Conservation (phyloP, 2,888 invertebrate genomes). For the Julus scandinavius region DNA sequence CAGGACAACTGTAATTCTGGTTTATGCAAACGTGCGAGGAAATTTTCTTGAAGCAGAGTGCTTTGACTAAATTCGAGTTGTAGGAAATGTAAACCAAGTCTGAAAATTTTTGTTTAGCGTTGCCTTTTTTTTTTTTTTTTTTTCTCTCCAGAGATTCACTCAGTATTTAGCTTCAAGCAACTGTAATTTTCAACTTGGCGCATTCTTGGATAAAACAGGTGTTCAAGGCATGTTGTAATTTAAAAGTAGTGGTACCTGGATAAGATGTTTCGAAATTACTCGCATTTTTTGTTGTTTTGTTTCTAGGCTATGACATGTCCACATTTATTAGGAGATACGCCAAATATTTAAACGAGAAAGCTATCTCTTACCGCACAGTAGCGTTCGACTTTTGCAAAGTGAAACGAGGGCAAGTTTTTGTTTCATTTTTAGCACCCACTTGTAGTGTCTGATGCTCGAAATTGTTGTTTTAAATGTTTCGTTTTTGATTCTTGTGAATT, state of each 20-base stretch:
- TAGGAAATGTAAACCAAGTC: too few species aligned
- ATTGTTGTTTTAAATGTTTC: background rate
- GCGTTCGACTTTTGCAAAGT: slow-evolving; percentile 99
- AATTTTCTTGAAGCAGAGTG: too few species aligned
- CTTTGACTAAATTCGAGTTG: too few species aligned
- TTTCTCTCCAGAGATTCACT: slow-evolving; percentile 86
- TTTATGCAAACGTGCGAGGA: too few species aligned
- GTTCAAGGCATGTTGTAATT: slow-evolving; percentile 82
- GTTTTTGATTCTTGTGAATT: slow-evolving; percentile 60
- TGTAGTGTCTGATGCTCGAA: background rate
- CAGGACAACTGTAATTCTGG: too few species aligned
- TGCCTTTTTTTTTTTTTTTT: background rate
- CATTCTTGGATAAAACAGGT: slow-evolving; percentile 97
- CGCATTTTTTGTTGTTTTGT: slow-evolving; percentile 4
- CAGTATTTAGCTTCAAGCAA: slow-evolving; percentile 99
- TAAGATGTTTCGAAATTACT: background rate
- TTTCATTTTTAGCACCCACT: background rate
- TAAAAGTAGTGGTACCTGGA: background rate
- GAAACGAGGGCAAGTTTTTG: slow-evolving; percentile 83
- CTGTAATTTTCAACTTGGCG: slow-evolving; percentile 97
- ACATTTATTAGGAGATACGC: slow-evolving; percentile 98
- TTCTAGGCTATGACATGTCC: slow-evolving; percentile 97
- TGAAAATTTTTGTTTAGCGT: too few species aligned
- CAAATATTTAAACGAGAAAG: slow-evolving; percentile 99
- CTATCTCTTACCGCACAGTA: slow-evolving; percentile 96